Base-by-base conservation (phyloP, 2,888 invertebrate genomes). In the Lasioglossum oenotherae region DNA sequence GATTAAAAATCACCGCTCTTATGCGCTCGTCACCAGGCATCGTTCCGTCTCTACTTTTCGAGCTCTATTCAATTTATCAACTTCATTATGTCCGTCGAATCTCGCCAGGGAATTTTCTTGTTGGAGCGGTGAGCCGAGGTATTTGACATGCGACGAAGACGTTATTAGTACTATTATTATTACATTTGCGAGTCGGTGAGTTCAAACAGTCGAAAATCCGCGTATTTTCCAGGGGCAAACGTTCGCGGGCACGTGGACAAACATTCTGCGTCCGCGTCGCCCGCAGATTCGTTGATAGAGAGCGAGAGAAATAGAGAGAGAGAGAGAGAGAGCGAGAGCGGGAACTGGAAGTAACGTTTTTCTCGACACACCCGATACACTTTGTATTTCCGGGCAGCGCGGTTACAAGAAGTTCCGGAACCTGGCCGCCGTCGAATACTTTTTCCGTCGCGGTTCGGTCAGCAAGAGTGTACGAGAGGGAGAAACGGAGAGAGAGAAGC, bases 201-300 rank as follows among this genome's bases (percentile, higher is more conserved):
- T 14, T 27, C 27, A 60, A 60, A 60, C 27, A 27, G 60, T 4
- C 60, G 60, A 60, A 60, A 60, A 60, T 60, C 60, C 53, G 27
- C 27, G 60, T 60, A 60, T 60, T 60, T 60, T 60, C 60, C 27
- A 60, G 60, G 5, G 27, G 60, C 60, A 60, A 60, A 60, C 60
- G 60, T 27, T 60, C 60, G 60, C 60, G 60, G 60, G 60, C 60
- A 27, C 60, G 60, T 60, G 27, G 27, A 60, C n/a, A 60, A 60
- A 60, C 60, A 60, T 27, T 60, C 60, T 5, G 60, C 27, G 27
- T 60, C 27, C 60, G 27, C 60, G 60, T 60, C 27, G 27, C 27
- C 60, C 60, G 27, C 60, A 60, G 60, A 27, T 27, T 60, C 27
- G 27, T n/a, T 27, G 60, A 14, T 60, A 12, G 60, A 5, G 27